Conservation (phyloP, 2,113 vertebrate genomes). For the Brachypodius melanocephalos region DNA sequence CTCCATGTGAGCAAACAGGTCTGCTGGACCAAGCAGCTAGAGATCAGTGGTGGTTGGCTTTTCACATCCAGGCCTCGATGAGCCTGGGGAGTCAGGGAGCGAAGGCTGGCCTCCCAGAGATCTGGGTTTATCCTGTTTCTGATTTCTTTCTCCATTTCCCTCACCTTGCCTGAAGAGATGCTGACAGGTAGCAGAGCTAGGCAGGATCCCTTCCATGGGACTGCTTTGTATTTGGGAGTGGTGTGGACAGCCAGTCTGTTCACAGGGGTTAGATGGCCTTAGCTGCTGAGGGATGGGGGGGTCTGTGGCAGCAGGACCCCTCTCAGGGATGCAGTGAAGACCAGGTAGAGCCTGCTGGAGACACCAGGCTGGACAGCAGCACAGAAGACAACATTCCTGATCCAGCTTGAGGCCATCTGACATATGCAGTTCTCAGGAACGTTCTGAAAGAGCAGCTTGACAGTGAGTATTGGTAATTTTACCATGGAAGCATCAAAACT, state of each 20-base stretch:
- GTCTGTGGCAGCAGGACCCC: neutral
- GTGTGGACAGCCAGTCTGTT: neutral
- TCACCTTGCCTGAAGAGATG: neutral
- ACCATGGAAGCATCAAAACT: neutral
- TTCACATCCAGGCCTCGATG: accelerated
- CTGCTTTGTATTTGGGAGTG: neutral
- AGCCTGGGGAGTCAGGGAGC: neutral
- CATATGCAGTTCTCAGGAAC: neutral
- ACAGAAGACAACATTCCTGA: neutral
- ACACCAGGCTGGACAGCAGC: neutral
- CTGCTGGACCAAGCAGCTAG: neutral
- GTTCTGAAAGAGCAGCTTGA: neutral
- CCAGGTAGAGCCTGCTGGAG: neutral
- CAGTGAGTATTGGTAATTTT: neutral
- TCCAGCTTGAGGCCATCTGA: neutral
- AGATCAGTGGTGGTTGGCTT: neutral
- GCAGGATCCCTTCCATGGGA: neutral
- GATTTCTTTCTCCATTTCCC: neutral
- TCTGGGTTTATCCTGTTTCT: neutral
- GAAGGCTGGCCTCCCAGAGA: neutral
- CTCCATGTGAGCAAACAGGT: neutral
- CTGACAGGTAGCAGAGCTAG: neutral
- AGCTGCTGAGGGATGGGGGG: neutral
- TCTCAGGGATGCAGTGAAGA: neutral
- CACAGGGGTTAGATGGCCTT: neutral